Evolutionary conservation across 30 jellyfish, hydroid and myxozoan genomes (phyloP).

Genomic region (Turritopsis rubra): DNA sequence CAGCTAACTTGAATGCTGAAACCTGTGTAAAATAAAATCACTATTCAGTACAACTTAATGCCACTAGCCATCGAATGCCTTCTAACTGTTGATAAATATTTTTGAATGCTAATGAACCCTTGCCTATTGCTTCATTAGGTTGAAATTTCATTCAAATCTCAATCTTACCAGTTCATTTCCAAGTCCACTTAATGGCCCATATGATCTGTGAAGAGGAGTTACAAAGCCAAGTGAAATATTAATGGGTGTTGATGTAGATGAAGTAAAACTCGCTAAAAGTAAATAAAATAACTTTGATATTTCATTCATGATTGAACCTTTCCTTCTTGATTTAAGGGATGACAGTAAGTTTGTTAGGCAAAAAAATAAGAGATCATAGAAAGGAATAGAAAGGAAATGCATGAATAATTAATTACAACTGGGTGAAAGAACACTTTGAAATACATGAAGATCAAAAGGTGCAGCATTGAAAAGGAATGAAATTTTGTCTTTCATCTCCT

Average conservation of each 20-base stretch:
- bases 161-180: conserved; percentile 85
- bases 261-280: conserved; percentile 24
- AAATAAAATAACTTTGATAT: conserved; percentile 2
- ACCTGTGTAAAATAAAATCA: background rate
- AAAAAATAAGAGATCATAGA: background rate
- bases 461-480: background rate
- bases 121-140: no score
- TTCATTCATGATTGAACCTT: background rate
- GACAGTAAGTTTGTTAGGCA: background rate
- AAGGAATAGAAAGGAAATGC: background rate
- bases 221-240: conserved; percentile 48
- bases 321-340: background rate
- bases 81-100: no score
- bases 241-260: conserved; percentile 17
- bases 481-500: background rate
- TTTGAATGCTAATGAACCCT: no score
- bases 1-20: conserved; percentile 93
- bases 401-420: background rate
- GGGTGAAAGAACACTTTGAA: background rate
- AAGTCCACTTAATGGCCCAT: conserved; percentile 35
- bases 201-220: conserved; percentile 46
- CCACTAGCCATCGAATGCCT: no score
- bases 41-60: background rate
- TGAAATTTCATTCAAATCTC: no score
- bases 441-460: background rate